Conservation (phyloP, 2,797 vertebrate genomes). For the Argyrosomus regius region DNA sequence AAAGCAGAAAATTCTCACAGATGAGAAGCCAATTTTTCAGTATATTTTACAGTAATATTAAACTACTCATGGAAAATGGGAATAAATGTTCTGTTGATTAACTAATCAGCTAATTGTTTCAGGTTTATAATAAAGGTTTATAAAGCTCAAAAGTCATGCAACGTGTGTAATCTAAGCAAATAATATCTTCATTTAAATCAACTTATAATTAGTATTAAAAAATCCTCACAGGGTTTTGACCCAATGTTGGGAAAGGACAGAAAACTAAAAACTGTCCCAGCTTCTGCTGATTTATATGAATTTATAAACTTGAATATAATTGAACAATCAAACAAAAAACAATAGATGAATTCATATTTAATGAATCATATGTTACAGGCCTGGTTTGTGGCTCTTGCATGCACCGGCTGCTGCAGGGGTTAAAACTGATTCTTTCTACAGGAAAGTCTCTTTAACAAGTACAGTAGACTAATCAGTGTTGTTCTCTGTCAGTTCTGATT, state of each 20-base stretch:
- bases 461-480: slow-evolving; percentile 27
- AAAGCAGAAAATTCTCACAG: neutral
- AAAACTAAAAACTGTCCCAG: neutral
- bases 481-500: slow-evolving; percentile 41
- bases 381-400: neutral
- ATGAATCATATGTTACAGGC: neutral
- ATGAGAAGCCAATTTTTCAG: too few relatives aligned
- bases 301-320: neutral
- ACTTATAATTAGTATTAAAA: neutral
- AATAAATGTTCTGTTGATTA: neutral
- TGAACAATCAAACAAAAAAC: neutral
- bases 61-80: neutral
- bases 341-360: neutral
- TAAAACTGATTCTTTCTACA: slow-evolving; percentile 5
- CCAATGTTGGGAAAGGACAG: neutral
- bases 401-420: slow-evolving; percentile 1
- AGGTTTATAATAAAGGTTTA: neutral
- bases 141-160: neutral
- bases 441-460: slow-evolving; percentile 31
- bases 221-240: neutral
- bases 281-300: neutral
- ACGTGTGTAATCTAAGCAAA: neutral
- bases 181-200: neutral
- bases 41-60: too few relatives aligned
- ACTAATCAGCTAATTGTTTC: neutral